phyloP scores from a whole-genome alignment of 92 coral and sea anemone genomes.

The Phymanthus crucifer region DNA sequence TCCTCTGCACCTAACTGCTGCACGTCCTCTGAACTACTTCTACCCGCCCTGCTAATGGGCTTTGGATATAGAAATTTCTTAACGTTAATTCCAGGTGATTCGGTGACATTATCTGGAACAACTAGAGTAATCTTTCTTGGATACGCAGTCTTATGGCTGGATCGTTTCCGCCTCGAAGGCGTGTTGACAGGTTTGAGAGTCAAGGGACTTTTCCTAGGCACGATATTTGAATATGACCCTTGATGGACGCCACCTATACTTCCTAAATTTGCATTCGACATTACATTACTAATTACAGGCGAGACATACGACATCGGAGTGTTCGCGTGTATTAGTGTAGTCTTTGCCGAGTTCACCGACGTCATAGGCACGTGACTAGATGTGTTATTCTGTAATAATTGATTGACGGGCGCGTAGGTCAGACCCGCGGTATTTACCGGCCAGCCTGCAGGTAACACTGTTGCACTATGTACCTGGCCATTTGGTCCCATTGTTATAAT shows the following conservation, averaged over 20 bases:
- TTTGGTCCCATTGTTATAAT: slow-evolving; percentile 43
- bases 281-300: slow-evolving; percentile 42
- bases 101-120: slow-evolving; percentile 58
- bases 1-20: slow-evolving; percentile 17
- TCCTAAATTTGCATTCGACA: slow-evolving; percentile 30
- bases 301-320: slow-evolving; percentile 32
- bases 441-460: slow-evolving; percentile 45
- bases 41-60: slow-evolving; percentile 15
- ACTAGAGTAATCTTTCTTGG: slow-evolving; percentile 71
- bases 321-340: slow-evolving; percentile 31
- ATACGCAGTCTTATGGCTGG: slow-evolving; percentile 69
- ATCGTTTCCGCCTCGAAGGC: slow-evolving; percentile 75
- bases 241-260: slow-evolving; percentile 24
- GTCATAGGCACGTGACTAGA: slow-evolving; percentile 27
- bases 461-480: slow-evolving; percentile 41
- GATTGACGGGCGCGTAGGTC: slow-evolving; percentile 44
- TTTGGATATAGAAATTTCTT: slow-evolving; percentile 49
- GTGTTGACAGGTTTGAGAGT: slow-evolving; percentile 45
- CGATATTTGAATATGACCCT: slow-evolving; percentile 25
- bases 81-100: slow-evolving; percentile 49
- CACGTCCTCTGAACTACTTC: slow-evolving; percentile 14
- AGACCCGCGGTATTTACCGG: slow-evolving; percentile 36
- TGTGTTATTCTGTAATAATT: slow-evolving; percentile 36
- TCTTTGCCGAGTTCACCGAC: slow-evolving; percentile 24
- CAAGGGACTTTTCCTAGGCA: slow-evolving; percentile 53